Percentiles rank a stretch among this genome's conserved stretches.
phyloP scores from a whole-genome alignment of 2,888 invertebrate genomes.

The Boloria euphrosyne region DNA sequence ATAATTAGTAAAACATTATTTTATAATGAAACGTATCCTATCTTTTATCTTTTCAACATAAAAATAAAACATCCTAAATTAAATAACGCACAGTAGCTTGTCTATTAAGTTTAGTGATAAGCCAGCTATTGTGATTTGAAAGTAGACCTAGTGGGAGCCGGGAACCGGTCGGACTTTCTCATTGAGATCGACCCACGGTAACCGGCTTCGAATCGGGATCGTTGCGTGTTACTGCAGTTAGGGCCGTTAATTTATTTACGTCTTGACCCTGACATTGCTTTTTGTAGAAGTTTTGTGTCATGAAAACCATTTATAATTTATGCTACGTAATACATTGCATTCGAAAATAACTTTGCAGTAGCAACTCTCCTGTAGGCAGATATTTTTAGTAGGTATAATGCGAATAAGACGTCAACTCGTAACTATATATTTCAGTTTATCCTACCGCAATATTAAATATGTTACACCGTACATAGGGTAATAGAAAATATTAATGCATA shows the following conservation, averaged over 20 bases:
- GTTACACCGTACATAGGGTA: conserved; percentile 9
- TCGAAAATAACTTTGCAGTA: neutral
- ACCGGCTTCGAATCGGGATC: conserved; percentile 36
- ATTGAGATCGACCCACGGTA: conserved; percentile 68
- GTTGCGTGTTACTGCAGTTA: conserved; percentile 24
- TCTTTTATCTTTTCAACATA: conserved; percentile 16
- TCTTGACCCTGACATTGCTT: conserved; percentile 35
- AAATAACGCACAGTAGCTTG: conserved; percentile 54
- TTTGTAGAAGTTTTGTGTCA: conserved; percentile 15
- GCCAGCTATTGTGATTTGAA: conserved; percentile 78
- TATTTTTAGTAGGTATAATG: neutral
- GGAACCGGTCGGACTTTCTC: conserved; percentile 79
- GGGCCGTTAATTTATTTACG: conserved; percentile 28
- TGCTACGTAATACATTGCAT: neutral
- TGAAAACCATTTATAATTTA: conserved; percentile 9
- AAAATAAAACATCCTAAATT: conserved; percentile 30
- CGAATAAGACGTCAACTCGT: neutral
- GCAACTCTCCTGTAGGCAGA: neutral
- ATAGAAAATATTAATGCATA: conserved; percentile 47
- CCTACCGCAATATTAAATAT: conserved; percentile 29
- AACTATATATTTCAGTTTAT: neutral
- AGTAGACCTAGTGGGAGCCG: conserved; percentile 72
- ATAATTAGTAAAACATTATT: no score
- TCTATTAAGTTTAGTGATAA: conserved; percentile 55
- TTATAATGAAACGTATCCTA: neutral